These are phyloP conservation scores for Leucania comma DNA, from an alignment of 2,888 invertebrate genomes.

Conservation along the genomic window DNA sequence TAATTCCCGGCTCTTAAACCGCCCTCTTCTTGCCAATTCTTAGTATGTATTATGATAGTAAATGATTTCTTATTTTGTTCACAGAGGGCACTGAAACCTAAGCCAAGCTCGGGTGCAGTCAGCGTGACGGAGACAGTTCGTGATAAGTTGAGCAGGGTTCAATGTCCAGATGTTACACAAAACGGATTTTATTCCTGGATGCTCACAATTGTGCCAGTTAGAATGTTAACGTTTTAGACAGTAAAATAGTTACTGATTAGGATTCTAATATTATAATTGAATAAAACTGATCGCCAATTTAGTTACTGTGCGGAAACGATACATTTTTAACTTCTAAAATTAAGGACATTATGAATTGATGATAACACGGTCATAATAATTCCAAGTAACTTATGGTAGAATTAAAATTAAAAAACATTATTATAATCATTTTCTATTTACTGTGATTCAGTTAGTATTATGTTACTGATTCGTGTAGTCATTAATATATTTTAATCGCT, in stretches of 20 bases:
- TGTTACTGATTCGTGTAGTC: slow-evolving; percentile 75
- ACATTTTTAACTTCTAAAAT: slow-evolving; percentile 66
- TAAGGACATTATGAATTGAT: slow-evolving; percentile 65
- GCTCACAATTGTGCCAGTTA: slow-evolving; percentile 90
- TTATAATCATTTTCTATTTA: slow-evolving; percentile 80
- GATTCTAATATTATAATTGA: slow-evolving; percentile 74
- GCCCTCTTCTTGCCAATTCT: too few species aligned
- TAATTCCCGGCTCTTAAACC: too few species aligned
- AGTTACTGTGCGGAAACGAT: slow-evolving; percentile 65
- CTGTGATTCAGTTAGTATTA: slow-evolving; percentile 88
- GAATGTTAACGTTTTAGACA: slow-evolving; percentile 80
- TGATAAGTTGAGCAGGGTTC: slow-evolving; percentile 87
- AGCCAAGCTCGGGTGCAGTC: slow-evolving; percentile 69
- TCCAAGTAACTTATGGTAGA: slow-evolving; percentile 73
- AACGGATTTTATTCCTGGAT: slow-evolving; percentile 76
- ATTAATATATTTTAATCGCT: slow-evolving; percentile 73
- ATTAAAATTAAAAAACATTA: slow-evolving; percentile 63
- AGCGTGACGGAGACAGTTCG: slow-evolving; percentile 71
- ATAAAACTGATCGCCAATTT: slow-evolving; percentile 73
- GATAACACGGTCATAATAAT: slow-evolving; percentile 78
- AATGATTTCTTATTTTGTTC: slow-evolving; percentile 13
- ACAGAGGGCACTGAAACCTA: slow-evolving; percentile 85
- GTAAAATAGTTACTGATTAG: slow-evolving; percentile 82
- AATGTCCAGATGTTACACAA: slow-evolving; percentile 77
- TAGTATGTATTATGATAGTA: not conserved